Evolutionary conservation across 2,797 vertebrate genomes (phyloP).

Genomic region (Phylloscopus collybita): DNA sequence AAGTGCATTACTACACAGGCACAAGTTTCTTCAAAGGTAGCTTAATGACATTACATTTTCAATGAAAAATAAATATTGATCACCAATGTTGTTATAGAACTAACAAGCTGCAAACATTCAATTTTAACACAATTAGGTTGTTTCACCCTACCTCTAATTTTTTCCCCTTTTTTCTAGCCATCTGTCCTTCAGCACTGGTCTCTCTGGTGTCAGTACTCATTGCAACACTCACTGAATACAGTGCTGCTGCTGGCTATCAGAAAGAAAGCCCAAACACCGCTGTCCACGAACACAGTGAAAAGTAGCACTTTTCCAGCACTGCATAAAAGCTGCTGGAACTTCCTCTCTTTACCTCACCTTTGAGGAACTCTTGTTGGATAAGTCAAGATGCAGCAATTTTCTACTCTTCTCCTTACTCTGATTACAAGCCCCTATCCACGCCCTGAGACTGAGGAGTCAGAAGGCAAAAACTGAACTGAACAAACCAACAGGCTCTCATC

Average conservation of each 20-base stretch:
- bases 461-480: background rate
- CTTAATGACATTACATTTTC: background rate
- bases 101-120: constrained; percentile 23
- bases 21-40: constrained; percentile 23
- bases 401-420: background rate
- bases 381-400: background rate
- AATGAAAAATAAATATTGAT: constrained; percentile 40
- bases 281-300: background rate
- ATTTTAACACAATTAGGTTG: background rate
- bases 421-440: background rate
- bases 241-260: background rate
- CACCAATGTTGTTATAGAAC: background rate
- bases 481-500: background rate
- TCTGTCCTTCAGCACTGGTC: background rate
- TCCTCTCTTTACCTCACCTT: background rate
- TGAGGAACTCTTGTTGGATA: background rate
- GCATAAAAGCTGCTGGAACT: background rate
- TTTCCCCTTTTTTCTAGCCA: background rate
- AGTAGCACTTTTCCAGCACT: background rate
- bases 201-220: background rate
- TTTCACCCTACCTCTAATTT: constrained; percentile 15
- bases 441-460: background rate
- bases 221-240: background rate
- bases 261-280: background rate
- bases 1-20: background rate